phyloP scores from a whole-genome alignment of 2,888 invertebrate species.

The Acrobeloides nanus region DNA sequence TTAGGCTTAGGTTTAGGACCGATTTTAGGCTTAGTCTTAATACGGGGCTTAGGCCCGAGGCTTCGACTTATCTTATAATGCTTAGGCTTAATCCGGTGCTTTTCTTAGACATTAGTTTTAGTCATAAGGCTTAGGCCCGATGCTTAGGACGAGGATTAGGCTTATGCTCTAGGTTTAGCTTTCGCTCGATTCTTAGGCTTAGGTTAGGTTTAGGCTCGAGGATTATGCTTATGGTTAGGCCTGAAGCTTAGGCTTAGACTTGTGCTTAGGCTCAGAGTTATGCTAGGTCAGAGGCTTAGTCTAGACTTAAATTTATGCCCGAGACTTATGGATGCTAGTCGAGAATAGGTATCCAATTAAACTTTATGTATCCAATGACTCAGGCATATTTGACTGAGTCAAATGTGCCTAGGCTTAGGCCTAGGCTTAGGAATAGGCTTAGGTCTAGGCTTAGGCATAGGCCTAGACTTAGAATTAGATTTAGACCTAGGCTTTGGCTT shows the following conservation, averaged over 20 bases:
- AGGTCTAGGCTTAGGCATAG: slow-evolving; percentile 5
- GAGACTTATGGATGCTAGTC: no score
- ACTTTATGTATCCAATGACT: no score
- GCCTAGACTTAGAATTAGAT: slow-evolving; percentile 3
- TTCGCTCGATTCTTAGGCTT: slow-evolving; percentile 11
- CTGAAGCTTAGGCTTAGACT: slow-evolving; percentile 15
- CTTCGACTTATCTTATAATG: slow-evolving; percentile 17
- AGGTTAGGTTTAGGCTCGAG: slow-evolving; percentile 13
- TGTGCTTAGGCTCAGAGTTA: slow-evolving; percentile 13
- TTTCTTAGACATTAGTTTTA: slow-evolving; percentile 21
- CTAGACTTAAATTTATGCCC: slow-evolving; percentile 2
- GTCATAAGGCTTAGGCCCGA: slow-evolving; percentile 19
- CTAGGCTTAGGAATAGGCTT: slow-evolving; percentile 5
- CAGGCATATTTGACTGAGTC: no score
- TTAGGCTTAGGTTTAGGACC: slow-evolving; percentile 28
- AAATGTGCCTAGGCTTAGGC: slow-evolving; percentile 6
- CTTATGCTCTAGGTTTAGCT: slow-evolving; percentile 16
- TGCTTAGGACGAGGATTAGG: slow-evolving; percentile 24
- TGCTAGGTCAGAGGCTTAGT: slow-evolving; percentile 2
- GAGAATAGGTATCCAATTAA: no score
- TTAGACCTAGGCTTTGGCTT: slow-evolving; percentile 5
- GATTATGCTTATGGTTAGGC: slow-evolving; percentile 3
- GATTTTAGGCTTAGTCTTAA: slow-evolving; percentile 25
- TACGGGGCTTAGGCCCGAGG: slow-evolving; percentile 17
- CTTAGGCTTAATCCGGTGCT: slow-evolving; percentile 19